Base-by-base conservation (phyloP, 2,888 invertebrate species). In the Resseliella maxima region DNA sequence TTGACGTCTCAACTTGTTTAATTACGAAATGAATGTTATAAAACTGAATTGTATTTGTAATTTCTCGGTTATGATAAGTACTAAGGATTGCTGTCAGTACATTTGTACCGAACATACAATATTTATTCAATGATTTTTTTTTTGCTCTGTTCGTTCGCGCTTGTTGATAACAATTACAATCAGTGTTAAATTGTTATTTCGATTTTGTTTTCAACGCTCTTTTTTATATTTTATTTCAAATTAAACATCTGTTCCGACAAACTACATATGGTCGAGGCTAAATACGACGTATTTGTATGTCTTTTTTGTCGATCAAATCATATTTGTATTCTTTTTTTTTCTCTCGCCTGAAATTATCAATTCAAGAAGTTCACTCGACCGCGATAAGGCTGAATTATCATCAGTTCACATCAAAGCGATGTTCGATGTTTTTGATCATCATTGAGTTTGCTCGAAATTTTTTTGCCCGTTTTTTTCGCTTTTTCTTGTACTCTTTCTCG, bases 91-190 rank as follows among this genome's bases (percentile, higher is more conserved):
- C 2, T 59, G 8, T 18, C n/a, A 38, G 83, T 83, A 15, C 83
- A 83, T 38, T 83, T n/a, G 83, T 24, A 83, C 83, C 83, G 83
- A 83, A 83, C 5, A n/a, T 38, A 83, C 38, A 83, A 36, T 38
- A n/a, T 38, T 83, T 83, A 38, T n/a, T 24, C n/a, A 83, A 21
- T 83, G n/a, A 83, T 35, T 31, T 72, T 72, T 72, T 31, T 72
- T 18, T 18, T 18, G 2, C 18, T 50, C 2, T 50, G 46, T 18
- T 50, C 18, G 41, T 41, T 41, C 6, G 41, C 12, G 41, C 41
- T 41, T 18, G 12, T 5, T 36, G 38, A 83, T 38, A 83, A 83
- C 83, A 38, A n/a, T 83, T 38, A 83, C 38, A 38, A 38, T 83
- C 83, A 38, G 38, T 38, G 83, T 83, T 83, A n/a, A 83, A 36